phyloP scores from a whole-genome alignment of 2,113 vertebrate species.

The Andinoacara biseriatus region DNA sequence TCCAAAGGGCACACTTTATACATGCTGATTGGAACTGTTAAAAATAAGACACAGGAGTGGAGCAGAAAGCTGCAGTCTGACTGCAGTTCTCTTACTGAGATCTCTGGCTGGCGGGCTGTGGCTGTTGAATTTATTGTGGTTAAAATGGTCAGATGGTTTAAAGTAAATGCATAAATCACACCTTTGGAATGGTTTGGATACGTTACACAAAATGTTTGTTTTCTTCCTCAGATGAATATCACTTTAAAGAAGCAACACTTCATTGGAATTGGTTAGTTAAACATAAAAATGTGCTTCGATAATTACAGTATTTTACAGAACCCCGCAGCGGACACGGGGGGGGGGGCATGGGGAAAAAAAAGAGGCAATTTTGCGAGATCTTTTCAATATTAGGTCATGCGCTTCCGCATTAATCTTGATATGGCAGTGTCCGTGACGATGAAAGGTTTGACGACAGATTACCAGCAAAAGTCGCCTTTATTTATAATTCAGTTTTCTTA shows the following conservation, averaged over 20 bases:
- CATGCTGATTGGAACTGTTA: constrained; percentile 38
- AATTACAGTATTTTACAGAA: no score
- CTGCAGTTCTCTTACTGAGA: constrained; percentile 5
- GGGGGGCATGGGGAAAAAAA: not conserved
- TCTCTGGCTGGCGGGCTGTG: not conserved
- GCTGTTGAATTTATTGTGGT: constrained; percentile 5
- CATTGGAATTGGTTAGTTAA: no score
- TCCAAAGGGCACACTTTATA: constrained; percentile 38
- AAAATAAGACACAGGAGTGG: constrained; percentile 42
- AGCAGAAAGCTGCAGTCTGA: constrained; percentile 6
- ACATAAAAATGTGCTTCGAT: no score
- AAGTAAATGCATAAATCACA: not conserved
- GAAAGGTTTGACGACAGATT: no score
- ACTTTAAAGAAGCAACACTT: no score
- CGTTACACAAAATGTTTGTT: not conserved
- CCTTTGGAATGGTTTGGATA: not conserved
- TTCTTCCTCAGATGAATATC: no score
- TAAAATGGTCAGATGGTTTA: not conserved
- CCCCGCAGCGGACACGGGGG: no score
- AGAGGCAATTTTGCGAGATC: not conserved
- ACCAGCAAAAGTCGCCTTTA: no score
- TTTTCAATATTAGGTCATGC: no score
- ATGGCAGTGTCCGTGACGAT: no score
- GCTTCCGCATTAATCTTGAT: no score
- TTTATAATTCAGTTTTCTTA: no score